A percentile compares a stretch with the other conserved stretches of the same genome.
phyloP scores from a whole-genome alignment of 2,888 invertebrate genomes.

The Teleogryllus oceanicus region DNA sequence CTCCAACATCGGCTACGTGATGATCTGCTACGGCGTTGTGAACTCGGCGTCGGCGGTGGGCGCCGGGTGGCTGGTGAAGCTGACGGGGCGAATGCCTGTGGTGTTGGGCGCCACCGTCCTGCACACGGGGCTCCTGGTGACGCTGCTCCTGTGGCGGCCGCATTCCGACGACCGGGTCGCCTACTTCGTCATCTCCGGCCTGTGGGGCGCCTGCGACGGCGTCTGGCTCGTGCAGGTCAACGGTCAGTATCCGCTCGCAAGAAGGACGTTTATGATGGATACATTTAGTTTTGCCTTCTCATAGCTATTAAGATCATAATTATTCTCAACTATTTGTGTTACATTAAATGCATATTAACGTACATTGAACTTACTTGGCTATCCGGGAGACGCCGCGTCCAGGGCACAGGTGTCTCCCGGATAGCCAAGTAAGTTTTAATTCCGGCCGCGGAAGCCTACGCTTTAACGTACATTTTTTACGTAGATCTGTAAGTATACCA shows the following conservation, averaged over 20 bases:
- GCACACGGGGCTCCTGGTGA: constrained; percentile 66
- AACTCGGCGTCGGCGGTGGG: constrained; percentile 82
- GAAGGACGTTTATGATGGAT: no score
- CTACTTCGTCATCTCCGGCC: constrained; percentile 74
- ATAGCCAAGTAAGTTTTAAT: no score
- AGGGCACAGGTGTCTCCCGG: no score
- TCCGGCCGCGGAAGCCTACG: no score
- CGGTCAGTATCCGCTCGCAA: constrained; percentile 55
- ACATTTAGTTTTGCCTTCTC: no score
- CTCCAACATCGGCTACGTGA: constrained; percentile 85
- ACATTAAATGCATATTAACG: no score
- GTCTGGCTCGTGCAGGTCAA: constrained; percentile 91
- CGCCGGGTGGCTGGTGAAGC: constrained; percentile 73
- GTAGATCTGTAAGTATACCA: no score
- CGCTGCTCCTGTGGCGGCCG: constrained; percentile 70
- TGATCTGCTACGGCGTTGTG: constrained; percentile 88
- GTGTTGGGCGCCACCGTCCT: constrained; percentile 70
- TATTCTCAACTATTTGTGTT: no score
- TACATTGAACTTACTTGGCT: no score
- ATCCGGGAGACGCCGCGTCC: no score
- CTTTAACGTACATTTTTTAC: no score
- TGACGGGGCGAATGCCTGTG: constrained; percentile 75
- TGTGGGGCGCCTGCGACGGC: constrained; percentile 88
- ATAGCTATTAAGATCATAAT: no score
- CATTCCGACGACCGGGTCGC: constrained; percentile 61